Evolutionary conservation across 2,888 invertebrate genomes (phyloP).

Genomic region (Heterodera filipjevi): DNA sequence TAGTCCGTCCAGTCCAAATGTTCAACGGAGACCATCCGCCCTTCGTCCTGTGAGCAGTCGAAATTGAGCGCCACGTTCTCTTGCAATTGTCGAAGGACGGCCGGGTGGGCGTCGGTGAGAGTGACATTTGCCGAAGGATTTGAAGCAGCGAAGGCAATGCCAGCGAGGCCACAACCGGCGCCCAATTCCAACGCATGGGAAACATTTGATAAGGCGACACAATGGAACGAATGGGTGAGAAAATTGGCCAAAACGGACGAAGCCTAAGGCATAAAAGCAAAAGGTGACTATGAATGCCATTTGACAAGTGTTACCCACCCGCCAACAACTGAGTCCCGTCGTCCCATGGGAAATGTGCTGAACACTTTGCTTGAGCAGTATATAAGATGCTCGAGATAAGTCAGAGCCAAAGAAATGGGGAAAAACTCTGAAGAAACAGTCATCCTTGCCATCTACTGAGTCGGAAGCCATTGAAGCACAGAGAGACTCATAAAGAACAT

Average conservation of each 20-base stretch:
- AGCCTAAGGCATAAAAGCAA: conserved; percentile 25
- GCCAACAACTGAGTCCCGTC: conserved; percentile 58
- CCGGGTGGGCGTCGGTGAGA: conserved; percentile 51
- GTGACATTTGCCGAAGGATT: conserved; percentile 27
- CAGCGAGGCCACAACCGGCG: conserved; percentile 55
- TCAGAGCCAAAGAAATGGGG: not conserved
- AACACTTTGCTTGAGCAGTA: conserved; percentile 46
- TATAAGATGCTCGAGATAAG: conserved; percentile 27
- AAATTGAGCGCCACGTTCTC: conserved; percentile 45
- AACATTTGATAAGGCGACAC: conserved; percentile 20
- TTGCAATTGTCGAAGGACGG: conserved; percentile 50
- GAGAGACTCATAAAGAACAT: conserved; percentile 28
- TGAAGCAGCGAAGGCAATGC: conserved; percentile 32
- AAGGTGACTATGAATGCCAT: not conserved
- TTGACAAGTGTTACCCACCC: conserved; percentile 33
- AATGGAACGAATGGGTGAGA: not conserved
- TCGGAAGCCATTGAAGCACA: conserved; percentile 24
- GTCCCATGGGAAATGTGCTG: conserved; percentile 56
- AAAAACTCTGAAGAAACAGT: conserved; percentile 20
- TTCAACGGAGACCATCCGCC: not conserved
- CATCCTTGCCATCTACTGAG: not conserved
- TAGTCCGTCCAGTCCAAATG: conserved; percentile 24
- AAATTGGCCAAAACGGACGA: conserved; percentile 32
- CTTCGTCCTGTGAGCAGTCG: not conserved
- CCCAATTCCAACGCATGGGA: conserved; percentile 52